A percentile compares a stretch with the other conserved stretches of the same genome.
Evolutionary conservation across 2,113 vertebrate species (phyloP).

Genomic region (Cyanoderma ruficeps): DNA sequence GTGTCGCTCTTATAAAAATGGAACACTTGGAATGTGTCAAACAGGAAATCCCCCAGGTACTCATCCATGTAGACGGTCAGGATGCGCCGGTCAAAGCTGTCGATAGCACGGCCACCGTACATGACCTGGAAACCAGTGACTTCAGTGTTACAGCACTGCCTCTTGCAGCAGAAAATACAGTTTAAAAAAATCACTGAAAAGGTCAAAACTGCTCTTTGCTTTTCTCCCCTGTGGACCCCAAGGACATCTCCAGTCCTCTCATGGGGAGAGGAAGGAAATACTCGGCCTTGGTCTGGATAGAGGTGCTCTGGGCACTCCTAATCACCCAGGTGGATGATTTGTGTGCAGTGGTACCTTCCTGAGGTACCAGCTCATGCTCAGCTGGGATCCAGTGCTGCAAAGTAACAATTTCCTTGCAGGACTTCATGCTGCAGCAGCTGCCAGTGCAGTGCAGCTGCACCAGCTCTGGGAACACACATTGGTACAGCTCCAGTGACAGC

Average conservation of each 20-base stretch:
- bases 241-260: background rate
- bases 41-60: constrained; percentile 94
- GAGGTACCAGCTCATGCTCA: background rate
- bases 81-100: constrained; percentile 94
- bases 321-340: too few relatives aligned
- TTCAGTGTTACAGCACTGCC: accelerated
- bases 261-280: background rate
- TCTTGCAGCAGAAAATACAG: background rate
- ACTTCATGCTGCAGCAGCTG: background rate
- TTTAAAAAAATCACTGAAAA: background rate
- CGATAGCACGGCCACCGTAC: constrained; percentile 91
- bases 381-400: background rate
- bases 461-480: background rate
- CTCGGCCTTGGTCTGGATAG: background rate
- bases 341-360: background rate
- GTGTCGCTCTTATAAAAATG: constrained; percentile 86
- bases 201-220: background rate
- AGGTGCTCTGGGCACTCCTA: background rate
- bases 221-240: background rate
- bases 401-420: background rate
- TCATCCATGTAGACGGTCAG: constrained; percentile 94
- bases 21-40: constrained; percentile 88
- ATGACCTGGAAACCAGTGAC: constrained; percentile 81
- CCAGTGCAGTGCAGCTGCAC: background rate
- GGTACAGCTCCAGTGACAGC: background rate